Conservation (phyloP, 1,140 invertebrate species). For the Metopolophium dirhodum region DNA sequence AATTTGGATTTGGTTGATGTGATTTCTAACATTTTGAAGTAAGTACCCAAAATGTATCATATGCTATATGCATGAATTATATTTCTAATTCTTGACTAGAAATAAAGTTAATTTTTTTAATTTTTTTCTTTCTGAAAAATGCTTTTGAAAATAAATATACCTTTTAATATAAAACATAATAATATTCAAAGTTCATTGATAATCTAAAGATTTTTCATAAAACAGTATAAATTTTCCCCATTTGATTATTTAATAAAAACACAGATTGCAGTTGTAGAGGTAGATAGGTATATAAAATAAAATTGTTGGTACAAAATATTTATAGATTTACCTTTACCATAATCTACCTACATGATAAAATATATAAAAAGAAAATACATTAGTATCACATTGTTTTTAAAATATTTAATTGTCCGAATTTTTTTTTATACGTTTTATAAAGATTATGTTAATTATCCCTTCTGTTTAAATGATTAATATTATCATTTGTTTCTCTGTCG, state of each 20-base stretch:
- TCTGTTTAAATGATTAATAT: background rate
- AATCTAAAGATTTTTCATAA: conserved; percentile 13
- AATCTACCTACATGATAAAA: background rate
- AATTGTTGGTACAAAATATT: background rate
- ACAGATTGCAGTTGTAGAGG: background rate
- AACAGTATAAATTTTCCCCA: background rate
- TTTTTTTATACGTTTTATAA: background rate
- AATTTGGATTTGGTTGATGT: background rate
- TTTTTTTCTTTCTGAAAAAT: background rate
- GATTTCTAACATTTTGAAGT: background rate
- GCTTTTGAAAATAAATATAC: background rate
- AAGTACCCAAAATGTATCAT: too few relatives aligned
- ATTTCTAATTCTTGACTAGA: background rate
- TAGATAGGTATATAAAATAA: background rate
- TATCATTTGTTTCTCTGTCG: background rate
- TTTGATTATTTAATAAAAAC: background rate
- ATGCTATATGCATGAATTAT: too few relatives aligned
- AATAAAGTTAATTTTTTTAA: background rate
- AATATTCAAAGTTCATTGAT: background rate
- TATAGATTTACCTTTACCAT: background rate
- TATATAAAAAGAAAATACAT: background rate
- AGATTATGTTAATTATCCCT: background rate
- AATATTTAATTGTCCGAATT: background rate
- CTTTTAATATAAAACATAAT: background rate
- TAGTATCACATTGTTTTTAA: background rate